Base-by-base conservation (phyloP, 2,113 vertebrate species). In the Cygnus buccinator region DNA sequence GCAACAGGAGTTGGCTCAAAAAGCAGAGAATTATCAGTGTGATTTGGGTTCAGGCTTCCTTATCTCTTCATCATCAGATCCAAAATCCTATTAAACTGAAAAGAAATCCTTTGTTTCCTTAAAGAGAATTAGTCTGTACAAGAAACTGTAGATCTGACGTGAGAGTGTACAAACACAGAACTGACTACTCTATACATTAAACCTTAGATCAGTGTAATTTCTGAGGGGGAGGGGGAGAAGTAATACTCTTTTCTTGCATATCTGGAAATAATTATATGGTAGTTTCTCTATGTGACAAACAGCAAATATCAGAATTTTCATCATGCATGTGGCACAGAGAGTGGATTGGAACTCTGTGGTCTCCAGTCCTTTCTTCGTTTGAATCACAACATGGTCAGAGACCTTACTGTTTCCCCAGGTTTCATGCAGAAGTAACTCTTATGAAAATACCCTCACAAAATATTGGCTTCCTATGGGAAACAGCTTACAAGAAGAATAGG, bases 61-160 rank as follows among this genome's bases (percentile, higher is more conserved):
- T 52, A 83, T n/a, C 29, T 92, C 59, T 58, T 55, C 54, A 61
- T 5, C 1, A 1, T 63, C 61, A 83, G 43, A 93, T 80, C 50
- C 55, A 86, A 94, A 95, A 83, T 62, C 43, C 31, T 41, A 46
- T 83, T 93, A 76, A 85, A 71, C 10, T 28, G n/a, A 70, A 95
- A 85, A 76, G 14, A 10, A 29, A n/a, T 48, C 11, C 50, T 41
- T 66, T 62, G 11, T 3, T 67, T 91, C 72, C 54, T 85, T 87
- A 50, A 65, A 70, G 13, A 44, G 1, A 21, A 33, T 43, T 83
- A 85, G n/a, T 66, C 78, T 58, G 41, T 39, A 54, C 26, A 35
- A 77, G 10, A 89, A 79, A 43, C 22, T 52, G 21, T 26, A 70
- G 13, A 65, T 72, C 11, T 58, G 43, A 62, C 52, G 35, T 20